Evolutionary conservation across 2,888 invertebrate genomes (phyloP), one percentile per base, ranked within the genome.

Genomic region (Drosophila anomelani): DNA sequence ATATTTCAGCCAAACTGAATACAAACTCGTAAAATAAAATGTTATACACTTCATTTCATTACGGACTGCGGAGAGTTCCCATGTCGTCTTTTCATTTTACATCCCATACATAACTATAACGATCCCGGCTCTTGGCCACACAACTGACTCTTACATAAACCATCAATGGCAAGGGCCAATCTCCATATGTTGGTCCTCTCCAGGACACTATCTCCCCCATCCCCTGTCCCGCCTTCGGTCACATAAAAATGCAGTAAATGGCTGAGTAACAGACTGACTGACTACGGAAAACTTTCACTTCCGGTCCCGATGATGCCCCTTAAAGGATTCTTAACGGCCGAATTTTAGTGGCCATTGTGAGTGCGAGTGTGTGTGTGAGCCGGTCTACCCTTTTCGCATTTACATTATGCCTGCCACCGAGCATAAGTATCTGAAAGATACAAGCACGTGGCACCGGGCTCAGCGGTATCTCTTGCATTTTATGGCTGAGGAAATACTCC

Each of bases 331-430:
- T 81, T 84, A 78, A 75, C 81, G 75, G 81, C 73, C 85, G 66
- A 63, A 59, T 77, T 86, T 86, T 79, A 86, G 81, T 81, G 59
- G 73, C 79, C 73, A 81, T 77, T 86, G 76, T 83, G 76, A 63
- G 73, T 75, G 63, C 73, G 68, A 7, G 29, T 29, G 29, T 29
- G 29, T 23, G 23, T 20, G 23, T 26, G 5, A 4, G 26, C 26
- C 26, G 26, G 26, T 29, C 29, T 78, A 81, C 79, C 84, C 88
- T 83, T 80, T 83, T 70, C 85, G 67, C 67, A 87, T 79, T 41
- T 67, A 59, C 76, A 76, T 88, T 83, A 88, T 81, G 71, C 75
- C 71, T 62, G 54, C 57, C 71, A 67, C 77, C 62, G 54, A 70
- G 63, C 59, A 76, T 83, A 80, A 85, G 86, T 72, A 78, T 58